Conservation (phyloP, 1,140 invertebrate species). For the Rhyacophila brunnea region DNA sequence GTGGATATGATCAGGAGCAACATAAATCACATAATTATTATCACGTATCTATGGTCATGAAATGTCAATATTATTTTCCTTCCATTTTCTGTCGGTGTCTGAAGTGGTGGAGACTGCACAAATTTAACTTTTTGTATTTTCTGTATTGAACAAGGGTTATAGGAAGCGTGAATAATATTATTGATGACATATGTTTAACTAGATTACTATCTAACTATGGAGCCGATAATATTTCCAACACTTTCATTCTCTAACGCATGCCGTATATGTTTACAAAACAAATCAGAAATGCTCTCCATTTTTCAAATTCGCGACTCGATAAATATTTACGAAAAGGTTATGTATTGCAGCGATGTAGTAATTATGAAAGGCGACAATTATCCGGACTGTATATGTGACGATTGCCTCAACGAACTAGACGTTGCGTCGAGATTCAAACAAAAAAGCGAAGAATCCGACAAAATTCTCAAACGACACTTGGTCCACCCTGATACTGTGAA, state of each 20-base stretch:
- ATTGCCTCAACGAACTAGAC: slow-evolving; percentile 21
- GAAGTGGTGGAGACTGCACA: too few species aligned
- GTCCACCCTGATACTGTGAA: background rate
- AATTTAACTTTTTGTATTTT: too few species aligned
- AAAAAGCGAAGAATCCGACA: slow-evolving; percentile 27
- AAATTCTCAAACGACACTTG: slow-evolving; percentile 8
- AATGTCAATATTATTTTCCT: too few species aligned
- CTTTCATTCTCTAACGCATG: background rate
- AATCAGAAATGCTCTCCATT: slow-evolving; percentile 13
- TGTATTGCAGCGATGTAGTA: slow-evolving; percentile 22
- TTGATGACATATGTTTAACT: too few species aligned
- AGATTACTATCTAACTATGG: too few species aligned
- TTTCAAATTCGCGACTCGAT: slow-evolving; percentile 4
- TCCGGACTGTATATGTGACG: slow-evolving; percentile 15
- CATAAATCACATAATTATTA: too few species aligned
- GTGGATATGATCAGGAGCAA: too few species aligned
- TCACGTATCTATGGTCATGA: too few species aligned
- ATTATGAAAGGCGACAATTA: slow-evolving; percentile 9
- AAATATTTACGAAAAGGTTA: slow-evolving; percentile 14
- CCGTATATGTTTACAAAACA: slow-evolving; percentile 16
- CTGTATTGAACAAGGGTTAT: too few species aligned
- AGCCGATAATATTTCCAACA: too few species aligned
- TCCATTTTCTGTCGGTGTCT: too few species aligned
- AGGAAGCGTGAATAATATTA: too few species aligned
- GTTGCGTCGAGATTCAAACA: slow-evolving; percentile 21